Evolutionary conservation across 92 coral and sea anemone species (phyloP).

Genomic region (Blastomussa wellsi): DNA sequence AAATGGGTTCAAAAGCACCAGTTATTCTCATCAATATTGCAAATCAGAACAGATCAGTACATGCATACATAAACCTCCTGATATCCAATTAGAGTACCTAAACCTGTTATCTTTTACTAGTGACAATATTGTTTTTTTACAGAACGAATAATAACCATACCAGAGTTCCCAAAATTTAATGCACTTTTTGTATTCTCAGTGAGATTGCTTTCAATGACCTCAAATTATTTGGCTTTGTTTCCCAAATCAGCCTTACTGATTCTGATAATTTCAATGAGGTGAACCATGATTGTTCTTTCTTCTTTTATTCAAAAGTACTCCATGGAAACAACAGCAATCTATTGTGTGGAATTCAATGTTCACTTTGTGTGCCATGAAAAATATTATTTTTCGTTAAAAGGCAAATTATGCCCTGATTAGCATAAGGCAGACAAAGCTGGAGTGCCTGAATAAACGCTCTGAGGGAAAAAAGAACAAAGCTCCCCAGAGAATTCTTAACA

Average conservation of each 20-base stretch:
- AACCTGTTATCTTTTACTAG: neutral
- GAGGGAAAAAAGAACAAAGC: neutral
- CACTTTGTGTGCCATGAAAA: conserved; percentile 1
- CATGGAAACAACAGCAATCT: neutral
- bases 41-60: neutral
- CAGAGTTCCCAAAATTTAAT: neutral
- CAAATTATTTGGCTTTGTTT: neutral
- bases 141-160: neutral
- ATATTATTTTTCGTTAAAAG: conserved; percentile 10
- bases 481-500: neutral
- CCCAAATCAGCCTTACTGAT: neutral
- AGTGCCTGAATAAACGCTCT: neutral
- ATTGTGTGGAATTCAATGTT: neutral
- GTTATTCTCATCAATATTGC: conserved; percentile 1
- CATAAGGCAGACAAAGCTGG: conserved; percentile 1
- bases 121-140: neutral
- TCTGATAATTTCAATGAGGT: neutral
- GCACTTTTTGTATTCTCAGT: neutral
- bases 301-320: neutral
- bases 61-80: neutral
- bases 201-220: neutral
- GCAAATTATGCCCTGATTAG: neutral
- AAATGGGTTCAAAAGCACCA: neutral
- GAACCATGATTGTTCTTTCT: neutral
- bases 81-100: neutral